phyloP scores from a whole-genome alignment of 2,797 vertebrate genomes.

The Emydoidea blandingii region DNA sequence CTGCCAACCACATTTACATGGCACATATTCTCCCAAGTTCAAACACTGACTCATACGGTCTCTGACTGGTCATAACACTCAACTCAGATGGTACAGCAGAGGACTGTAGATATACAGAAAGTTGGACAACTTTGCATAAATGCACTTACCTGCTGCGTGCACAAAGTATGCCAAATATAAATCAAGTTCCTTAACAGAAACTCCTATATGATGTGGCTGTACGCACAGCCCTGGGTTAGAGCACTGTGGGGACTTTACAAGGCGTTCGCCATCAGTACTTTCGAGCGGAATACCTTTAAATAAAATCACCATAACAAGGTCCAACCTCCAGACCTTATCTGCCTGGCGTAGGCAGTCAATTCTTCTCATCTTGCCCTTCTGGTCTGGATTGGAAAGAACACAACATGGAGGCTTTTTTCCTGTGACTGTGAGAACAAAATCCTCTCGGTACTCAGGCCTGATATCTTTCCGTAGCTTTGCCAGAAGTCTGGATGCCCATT shows the following conservation, averaged over 20 bases:
- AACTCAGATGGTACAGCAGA: not conserved
- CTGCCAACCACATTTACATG: not conserved
- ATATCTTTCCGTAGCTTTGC: constrained; percentile 99
- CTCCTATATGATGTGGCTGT: constrained; percentile 99
- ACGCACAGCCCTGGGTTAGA: constrained; percentile 96
- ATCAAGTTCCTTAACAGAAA: constrained; percentile 99
- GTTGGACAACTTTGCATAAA: constrained; percentile 68
- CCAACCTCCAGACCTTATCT: constrained; percentile 99
- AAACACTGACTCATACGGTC: constrained; percentile 26
- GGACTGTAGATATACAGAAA: constrained; percentile 14
- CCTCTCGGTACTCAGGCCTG: constrained; percentile 98
- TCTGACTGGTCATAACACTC: not conserved
- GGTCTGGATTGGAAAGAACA: constrained; percentile 99
- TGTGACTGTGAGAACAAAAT: constrained; percentile 98
- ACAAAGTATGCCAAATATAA: constrained; percentile 99
- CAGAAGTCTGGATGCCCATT: constrained; percentile 98
- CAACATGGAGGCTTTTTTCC: constrained; percentile 98
- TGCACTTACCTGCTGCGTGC: constrained; percentile 93
- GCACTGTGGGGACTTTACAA: constrained; percentile 98
- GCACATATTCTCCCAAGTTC: not conserved
- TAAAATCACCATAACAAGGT: constrained; percentile 99
- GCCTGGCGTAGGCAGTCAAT: constrained; percentile 99
- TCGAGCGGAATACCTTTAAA: constrained; percentile 99
- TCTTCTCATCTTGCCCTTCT: constrained; percentile 99
- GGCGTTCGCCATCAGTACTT: constrained; percentile 98